These are phyloP conservation scores for Aricia artaxerxes DNA, from an alignment of 2,888 invertebrate species.

Conservation along the genomic window DNA sequence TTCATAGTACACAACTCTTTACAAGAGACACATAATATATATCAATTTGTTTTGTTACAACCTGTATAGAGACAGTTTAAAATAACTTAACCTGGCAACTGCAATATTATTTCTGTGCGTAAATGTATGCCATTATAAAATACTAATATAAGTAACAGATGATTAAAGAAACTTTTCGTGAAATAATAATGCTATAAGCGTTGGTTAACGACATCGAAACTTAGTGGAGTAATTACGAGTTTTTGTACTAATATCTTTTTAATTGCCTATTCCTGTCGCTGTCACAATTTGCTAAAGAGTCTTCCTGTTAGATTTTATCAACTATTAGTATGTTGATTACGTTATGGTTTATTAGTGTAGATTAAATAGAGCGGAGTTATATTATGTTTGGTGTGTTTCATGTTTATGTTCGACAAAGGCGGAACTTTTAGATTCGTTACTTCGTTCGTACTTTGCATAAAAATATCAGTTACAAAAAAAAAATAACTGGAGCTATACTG, in stretches of 20 bases:
- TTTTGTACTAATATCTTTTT: slow-evolving; percentile 20
- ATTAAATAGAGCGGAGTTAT: neutral
- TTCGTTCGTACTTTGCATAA: too few relatives aligned
- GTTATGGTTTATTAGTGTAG: neutral
- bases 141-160: slow-evolving; percentile 5
- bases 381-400: neutral
- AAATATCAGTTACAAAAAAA: too few relatives aligned
- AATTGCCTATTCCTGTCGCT: slow-evolving; percentile 17
- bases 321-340: neutral
- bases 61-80: too few relatives aligned
- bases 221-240: slow-evolving; percentile 12
- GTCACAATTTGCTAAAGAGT: slow-evolving; percentile 15
- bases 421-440: neutral
- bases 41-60: too few relatives aligned
- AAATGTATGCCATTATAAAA: neutral
- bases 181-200: slow-evolving; percentile 5
- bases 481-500: too few relatives aligned
- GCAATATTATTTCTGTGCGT: neutral
- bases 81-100: too few relatives aligned
- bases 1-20: too few relatives aligned
- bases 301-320: neutral
- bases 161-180: slow-evolving; percentile 14
- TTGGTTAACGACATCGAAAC: slow-evolving; percentile 16
- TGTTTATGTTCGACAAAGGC: neutral
- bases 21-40: too few relatives aligned